A percentile compares a stretch with the other conserved stretches of the same genome.
phyloP scores from a whole-genome alignment of 2,888 invertebrate species.

The Zaprionus obscuricornis region DNA sequence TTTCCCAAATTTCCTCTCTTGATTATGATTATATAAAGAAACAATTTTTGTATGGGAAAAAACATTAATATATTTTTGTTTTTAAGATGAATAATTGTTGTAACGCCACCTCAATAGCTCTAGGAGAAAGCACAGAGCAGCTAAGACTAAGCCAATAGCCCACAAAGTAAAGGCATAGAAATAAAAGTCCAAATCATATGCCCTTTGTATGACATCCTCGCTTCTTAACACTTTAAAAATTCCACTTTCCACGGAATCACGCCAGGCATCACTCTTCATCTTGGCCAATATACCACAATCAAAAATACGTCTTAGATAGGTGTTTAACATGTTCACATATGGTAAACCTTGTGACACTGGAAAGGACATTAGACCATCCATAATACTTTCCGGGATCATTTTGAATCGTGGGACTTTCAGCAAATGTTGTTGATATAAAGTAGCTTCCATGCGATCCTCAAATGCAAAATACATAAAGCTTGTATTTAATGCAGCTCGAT shows the following conservation, averaged over 20 bases:
- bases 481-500: slow-evolving; percentile 35
- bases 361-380: slow-evolving; percentile 22
- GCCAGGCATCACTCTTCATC: slow-evolving; percentile 35
- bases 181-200: slow-evolving; percentile 49
- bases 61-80: too few species aligned
- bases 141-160: slow-evolving; percentile 23
- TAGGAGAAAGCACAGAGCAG: slow-evolving; percentile 15
- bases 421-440: slow-evolving; percentile 55
- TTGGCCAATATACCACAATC: slow-evolving; percentile 56
- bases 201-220: slow-evolving; percentile 4
- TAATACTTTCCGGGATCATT: slow-evolving; percentile 18
- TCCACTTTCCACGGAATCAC: slow-evolving; percentile 27
- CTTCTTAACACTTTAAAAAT: slow-evolving; percentile 5
- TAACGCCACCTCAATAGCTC: slow-evolving; percentile 13
- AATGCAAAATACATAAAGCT: slow-evolving; percentile 28
- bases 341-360: slow-evolving; percentile 51
- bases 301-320: slow-evolving; percentile 43
- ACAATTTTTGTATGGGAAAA: too few species aligned
- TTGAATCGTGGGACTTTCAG: slow-evolving; percentile 53
- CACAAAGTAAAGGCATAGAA: slow-evolving; percentile 39
- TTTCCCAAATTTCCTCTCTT: too few species aligned
- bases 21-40: too few species aligned
- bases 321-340: slow-evolving; percentile 45
- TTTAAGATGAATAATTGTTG: too few species aligned
- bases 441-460: slow-evolving; percentile 46